Evolutionary conservation across 2,113 vertebrate species (phyloP).

Genomic region (Hippocampus zosterae): DNA sequence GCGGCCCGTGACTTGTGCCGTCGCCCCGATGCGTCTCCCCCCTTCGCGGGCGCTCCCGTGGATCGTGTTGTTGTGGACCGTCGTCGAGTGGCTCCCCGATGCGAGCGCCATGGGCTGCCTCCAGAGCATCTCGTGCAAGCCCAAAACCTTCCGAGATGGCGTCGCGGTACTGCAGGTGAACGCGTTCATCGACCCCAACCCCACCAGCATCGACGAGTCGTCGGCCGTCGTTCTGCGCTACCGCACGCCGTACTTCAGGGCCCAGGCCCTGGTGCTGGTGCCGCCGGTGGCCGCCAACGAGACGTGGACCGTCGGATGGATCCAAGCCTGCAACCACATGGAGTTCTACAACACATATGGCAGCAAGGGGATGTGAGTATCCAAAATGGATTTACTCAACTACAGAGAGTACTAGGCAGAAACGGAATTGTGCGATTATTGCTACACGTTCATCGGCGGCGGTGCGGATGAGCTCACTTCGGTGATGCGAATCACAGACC

Average conservation of each 20-base stretch:
- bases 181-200: conserved; percentile 88
- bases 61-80: conserved; percentile 77
- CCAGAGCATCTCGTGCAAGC: conserved; percentile 95
- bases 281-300: conserved; percentile 87
- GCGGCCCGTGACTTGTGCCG: neutral
- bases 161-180: conserved; percentile 89
- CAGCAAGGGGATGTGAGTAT: conserved; percentile 92
- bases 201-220: conserved; percentile 96
- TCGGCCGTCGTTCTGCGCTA: conserved; percentile 95
- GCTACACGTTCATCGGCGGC: too few species aligned
- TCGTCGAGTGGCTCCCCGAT: conserved; percentile 69
- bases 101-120: conserved; percentile 89
- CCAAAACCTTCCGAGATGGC: conserved; percentile 92
- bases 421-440: neutral
- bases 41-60: conserved; percentile 78
- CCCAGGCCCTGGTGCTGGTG: conserved; percentile 87
- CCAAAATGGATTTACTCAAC: neutral
- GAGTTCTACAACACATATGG: conserved; percentile 97
- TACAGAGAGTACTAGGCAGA: neutral
- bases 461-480: too few species aligned
- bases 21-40: conserved; percentile 79
- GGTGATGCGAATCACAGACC: too few species aligned
- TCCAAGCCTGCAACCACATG: conserved; percentile 98
- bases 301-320: conserved; percentile 97
- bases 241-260: conserved; percentile 93